A percentile compares a stretch with the other conserved stretches of the same genome.
phyloP scores from a whole-genome alignment of 2,888 invertebrate genomes.

The Cephonodes hylas region DNA sequence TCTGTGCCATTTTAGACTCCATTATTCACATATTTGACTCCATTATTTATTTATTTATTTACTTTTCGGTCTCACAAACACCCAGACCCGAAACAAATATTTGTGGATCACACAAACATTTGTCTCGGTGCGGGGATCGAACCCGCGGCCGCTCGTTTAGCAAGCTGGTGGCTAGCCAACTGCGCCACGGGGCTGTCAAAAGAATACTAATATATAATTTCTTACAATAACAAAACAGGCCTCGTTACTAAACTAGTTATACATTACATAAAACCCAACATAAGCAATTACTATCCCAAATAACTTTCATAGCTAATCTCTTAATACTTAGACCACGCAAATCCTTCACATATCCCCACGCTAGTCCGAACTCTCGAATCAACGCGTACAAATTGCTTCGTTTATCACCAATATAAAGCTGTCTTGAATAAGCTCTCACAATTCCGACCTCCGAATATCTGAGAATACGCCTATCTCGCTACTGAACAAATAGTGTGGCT shows the following conservation, averaged over 20 bases:
- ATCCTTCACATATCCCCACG: slow-evolving; percentile 16
- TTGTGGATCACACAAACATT: too few species aligned
- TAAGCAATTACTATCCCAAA: background rate
- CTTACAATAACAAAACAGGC: background rate
- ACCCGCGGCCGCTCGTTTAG: too few species aligned
- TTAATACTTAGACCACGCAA: slow-evolving; percentile 7
- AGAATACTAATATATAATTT: too few species aligned
- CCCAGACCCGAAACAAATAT: too few species aligned
- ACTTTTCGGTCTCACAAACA: too few species aligned
- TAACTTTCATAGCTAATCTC: background rate
- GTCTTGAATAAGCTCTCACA: slow-evolving; percentile 17
- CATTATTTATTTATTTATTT: too few species aligned
- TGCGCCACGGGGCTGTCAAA: too few species aligned
- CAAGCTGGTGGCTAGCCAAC: too few species aligned
- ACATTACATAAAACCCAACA: background rate
- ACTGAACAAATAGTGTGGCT: background rate
- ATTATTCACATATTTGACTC: too few species aligned
- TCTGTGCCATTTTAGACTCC: too few species aligned
- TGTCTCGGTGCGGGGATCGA: too few species aligned
- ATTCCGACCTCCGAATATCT: too few species aligned
- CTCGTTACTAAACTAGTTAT: background rate
- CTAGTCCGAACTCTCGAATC: slow-evolving; percentile 17
- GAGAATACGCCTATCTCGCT: background rate
- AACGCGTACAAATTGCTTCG: slow-evolving; percentile 20
- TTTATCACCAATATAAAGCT: slow-evolving; percentile 18